These are phyloP conservation scores for Dysmachus trigonus DNA, from an alignment of 2,888 invertebrate genomes.

Conservation along the genomic window DNA sequence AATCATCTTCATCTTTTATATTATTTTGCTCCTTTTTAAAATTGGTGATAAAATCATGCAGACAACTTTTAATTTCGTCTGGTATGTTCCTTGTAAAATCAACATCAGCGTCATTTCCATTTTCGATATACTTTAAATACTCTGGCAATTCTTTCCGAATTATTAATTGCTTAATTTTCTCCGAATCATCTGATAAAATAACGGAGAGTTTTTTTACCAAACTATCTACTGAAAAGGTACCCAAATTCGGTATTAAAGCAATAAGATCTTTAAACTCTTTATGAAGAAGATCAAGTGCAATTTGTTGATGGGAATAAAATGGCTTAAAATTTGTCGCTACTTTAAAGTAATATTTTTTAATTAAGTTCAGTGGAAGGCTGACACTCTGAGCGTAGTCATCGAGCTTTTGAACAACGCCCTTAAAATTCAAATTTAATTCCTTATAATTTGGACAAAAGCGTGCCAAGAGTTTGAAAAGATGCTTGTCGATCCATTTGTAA, in stretches of 20 bases:
- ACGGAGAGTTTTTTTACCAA: slow-evolving; percentile 54
- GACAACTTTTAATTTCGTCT: not conserved
- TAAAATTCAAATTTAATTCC: slow-evolving; percentile 50
- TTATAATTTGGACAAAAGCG: slow-evolving; percentile 50
- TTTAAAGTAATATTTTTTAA: slow-evolving; percentile 50
- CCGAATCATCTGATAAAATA: slow-evolving; percentile 1
- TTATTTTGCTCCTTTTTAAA: not conserved
- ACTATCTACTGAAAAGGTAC: slow-evolving; percentile 53
- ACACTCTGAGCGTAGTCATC: slow-evolving; percentile 51
- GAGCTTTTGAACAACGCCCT: slow-evolving; percentile 52
- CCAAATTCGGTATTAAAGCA: slow-evolving; percentile 57
- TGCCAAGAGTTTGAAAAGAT: slow-evolving; percentile 63
- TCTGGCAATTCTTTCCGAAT: not conserved
- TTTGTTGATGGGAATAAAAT: slow-evolving; percentile 48
- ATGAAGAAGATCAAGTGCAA: slow-evolving; percentile 51
- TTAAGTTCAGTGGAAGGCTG: slow-evolving; percentile 49
- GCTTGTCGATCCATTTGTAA: slow-evolving; percentile 78
- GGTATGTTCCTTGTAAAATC: not conserved
- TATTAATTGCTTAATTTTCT: slow-evolving; percentile 8
- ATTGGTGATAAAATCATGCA: not conserved
- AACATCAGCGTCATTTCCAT: not conserved
- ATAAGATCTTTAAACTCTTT: slow-evolving; percentile 55
- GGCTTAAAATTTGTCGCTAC: slow-evolving; percentile 48
- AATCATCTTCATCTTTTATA: not conserved
- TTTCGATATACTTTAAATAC: not conserved